These are phyloP conservation scores for Neocrepidodera transversa DNA, from an alignment of 2,888 invertebrate genomes.

Conservation along the genomic window DNA sequence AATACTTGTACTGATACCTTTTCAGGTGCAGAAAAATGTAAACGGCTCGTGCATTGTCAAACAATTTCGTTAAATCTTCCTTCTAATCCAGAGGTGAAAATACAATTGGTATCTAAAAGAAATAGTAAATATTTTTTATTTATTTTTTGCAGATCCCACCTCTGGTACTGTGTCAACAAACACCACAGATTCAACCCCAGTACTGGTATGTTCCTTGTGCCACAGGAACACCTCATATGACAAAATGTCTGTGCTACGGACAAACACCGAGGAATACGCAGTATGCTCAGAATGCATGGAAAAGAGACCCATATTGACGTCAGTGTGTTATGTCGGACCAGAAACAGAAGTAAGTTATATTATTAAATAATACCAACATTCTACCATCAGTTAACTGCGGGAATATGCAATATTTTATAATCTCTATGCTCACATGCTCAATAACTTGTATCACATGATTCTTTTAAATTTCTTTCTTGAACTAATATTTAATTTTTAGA, in stretches of 20 bases:
- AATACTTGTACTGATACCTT: no score
- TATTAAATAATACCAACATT: no score
- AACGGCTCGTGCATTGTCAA: neutral
- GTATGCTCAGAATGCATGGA: constrained; percentile 41
- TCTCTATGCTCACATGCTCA: no score
- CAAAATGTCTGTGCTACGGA: constrained; percentile 33
- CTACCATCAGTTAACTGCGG: no score
- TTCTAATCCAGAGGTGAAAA: constrained; percentile 7
- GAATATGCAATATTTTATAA: no score
- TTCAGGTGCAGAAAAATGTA: neutral
- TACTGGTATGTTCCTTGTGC: constrained; percentile 9
- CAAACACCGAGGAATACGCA: constrained; percentile 34
- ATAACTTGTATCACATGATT: no score
- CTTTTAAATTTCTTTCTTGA: no score
- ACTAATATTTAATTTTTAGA: no score
- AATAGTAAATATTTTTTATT: neutral
- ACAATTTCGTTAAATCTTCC: constrained; percentile 8
- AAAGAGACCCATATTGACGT: constrained; percentile 35
- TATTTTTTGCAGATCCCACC: constrained; percentile 13
- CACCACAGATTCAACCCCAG: neutral
- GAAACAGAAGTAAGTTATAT: constrained; percentile 13
- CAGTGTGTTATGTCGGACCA: constrained; percentile 38
- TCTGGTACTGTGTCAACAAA: constrained; percentile 1
- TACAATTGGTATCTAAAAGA: neutral
- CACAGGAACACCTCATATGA: constrained; percentile 6